phyloP scores from a whole-genome alignment of 1,140 invertebrate species.

The Chymomyza costata region DNA sequence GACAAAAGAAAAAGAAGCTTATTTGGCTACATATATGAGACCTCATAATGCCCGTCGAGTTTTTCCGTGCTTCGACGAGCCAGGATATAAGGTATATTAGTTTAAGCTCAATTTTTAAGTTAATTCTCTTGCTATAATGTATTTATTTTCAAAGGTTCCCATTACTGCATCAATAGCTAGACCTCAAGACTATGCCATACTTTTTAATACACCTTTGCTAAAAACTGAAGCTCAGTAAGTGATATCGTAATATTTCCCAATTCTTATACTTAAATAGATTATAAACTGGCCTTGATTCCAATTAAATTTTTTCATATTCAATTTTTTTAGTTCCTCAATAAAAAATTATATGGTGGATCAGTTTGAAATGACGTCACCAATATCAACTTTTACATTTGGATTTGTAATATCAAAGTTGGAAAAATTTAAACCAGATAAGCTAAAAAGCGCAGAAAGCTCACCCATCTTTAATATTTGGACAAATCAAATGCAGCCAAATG shows the following conservation, averaged over 20 bases:
- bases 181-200: slow-evolving; percentile 78
- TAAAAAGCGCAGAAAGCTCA: not conserved
- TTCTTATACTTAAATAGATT: not conserved
- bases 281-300: not conserved
- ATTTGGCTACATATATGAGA: slow-evolving; percentile 86
- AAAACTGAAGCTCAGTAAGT: slow-evolving; percentile 80
- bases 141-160: slow-evolving; percentile 75
- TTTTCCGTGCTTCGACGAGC: slow-evolving; percentile 96
- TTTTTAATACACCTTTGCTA: slow-evolving; percentile 81
- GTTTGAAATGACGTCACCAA: slow-evolving; percentile 84
- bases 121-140: not conserved
- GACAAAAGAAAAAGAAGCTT: slow-evolving; percentile 77
- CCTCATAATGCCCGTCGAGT: slow-evolving; percentile 88
- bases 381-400: slow-evolving; percentile 91
- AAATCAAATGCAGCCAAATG: slow-evolving; percentile 42
- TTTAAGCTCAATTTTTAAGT: not conserved
- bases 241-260: slow-evolving; percentile 2
- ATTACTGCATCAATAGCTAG: slow-evolving; percentile 81
- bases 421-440: slow-evolving; percentile 57
- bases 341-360: slow-evolving; percentile 79
- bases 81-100: slow-evolving; percentile 81
- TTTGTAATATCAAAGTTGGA: slow-evolving; percentile 86
- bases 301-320: not conserved
- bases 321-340: slow-evolving; percentile 12
- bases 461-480: slow-evolving; percentile 26